Base-by-base conservation (phyloP, 2,888 invertebrate genomes). In the Venusia cambrica region DNA sequence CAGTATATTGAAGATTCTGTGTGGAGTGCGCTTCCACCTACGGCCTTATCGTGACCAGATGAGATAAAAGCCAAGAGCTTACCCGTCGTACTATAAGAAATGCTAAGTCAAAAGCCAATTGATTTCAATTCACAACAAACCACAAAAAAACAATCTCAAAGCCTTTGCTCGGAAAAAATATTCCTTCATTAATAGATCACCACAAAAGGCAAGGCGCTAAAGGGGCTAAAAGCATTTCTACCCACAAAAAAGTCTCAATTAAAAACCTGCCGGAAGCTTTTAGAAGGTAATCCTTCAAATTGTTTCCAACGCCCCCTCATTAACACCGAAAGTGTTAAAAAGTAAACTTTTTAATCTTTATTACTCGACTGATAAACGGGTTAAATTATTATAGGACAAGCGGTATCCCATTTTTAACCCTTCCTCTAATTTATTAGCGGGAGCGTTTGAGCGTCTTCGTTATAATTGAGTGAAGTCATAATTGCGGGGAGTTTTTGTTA, bases 321-420 rank as follows among this genome's bases (percentile, higher is more conserved):
- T 87, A 87, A 75, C 87, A 79, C 87, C 76, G 72, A 81, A 80
- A 87, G 87, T 87, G 87, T 87, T 87, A 85, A 87, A 84, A 83
- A 83, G 81, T 81, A 83, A 85, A 85, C 85, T 87, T 87, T 84
- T 87, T 87, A 87, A 87, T 87, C 87, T 87, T 87, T 87, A 87
- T 87, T 84, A 84, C 83, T 79, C 71, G 67, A 74, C 77, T 74
- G 81, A 74, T 87, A 87, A 87, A 85, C 81, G 84, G 74, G 80
- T 87, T 85, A 85, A 66, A 81, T 81, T 81, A 80, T 85, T 83
- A 85, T 73, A 74, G 75, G 67, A 77, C 78, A 80, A 44, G 70
- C 68, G 65, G 60, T 68, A 73, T 74, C 73, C 73, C 71, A 70
- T 79, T 80, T 67, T 72, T 72, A 76, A 79, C 84, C 80, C 80